Conservation (phyloP, 2,113 vertebrate genomes). For the Lanius collurio region DNA sequence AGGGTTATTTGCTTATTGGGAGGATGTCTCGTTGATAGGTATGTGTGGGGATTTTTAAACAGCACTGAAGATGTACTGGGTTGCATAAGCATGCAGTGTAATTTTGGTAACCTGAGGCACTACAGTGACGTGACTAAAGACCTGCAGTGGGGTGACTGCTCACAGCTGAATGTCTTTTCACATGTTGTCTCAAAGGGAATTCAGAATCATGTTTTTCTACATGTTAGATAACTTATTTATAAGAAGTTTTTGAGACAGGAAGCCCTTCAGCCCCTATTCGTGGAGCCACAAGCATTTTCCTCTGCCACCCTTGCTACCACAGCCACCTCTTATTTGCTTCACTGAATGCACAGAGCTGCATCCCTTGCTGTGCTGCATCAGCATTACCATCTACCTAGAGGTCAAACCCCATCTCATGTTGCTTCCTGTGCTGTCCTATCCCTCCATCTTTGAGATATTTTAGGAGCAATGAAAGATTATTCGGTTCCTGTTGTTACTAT, state of each 20-base stretch:
- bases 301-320: background rate
- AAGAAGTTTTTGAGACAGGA: background rate
- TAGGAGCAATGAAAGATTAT: background rate
- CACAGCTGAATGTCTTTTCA: background rate
- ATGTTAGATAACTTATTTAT: background rate
- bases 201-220: background rate
- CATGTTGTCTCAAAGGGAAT: background rate
- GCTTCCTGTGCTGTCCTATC: background rate
- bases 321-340: background rate
- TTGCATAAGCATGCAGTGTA: background rate
- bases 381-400: background rate
- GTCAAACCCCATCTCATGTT: background rate
- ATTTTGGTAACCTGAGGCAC: background rate
- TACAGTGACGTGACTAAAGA: accelerated
- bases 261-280: background rate
- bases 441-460: background rate
- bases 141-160: accelerated
- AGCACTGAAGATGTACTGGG: background rate
- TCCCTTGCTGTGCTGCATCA: accelerated
- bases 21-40: background rate
- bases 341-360: background rate
- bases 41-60: background rate
- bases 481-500: accelerated
- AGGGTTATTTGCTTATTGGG: background rate
- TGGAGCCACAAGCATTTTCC: background rate